These are phyloP conservation scores for Labeo catla DNA, from an alignment of 2,113 vertebrate species.

Conservation along the genomic window DNA sequence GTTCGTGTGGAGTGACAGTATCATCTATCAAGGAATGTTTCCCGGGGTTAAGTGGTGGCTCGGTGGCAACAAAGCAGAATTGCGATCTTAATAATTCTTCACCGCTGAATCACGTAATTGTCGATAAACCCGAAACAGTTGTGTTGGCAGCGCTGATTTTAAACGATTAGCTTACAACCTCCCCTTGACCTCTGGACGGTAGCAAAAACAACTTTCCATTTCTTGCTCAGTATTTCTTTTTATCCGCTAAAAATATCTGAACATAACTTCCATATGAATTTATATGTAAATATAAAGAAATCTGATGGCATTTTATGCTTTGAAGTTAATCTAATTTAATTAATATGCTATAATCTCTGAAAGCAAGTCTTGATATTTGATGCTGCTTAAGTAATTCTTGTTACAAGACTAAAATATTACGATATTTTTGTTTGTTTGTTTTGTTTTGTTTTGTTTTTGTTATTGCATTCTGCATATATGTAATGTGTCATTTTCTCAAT, in stretches of 20 bases:
- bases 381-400: background rate
- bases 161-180: background rate
- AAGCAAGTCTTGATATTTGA: background rate
- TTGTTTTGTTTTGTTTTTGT: too few species aligned
- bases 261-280: too few species aligned
- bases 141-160: background rate
- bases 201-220: background rate
- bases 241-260: too few species aligned
- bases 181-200: background rate
- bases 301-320: too few species aligned
- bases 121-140: background rate
- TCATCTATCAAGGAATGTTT: slow-evolving; percentile 21
- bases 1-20: background rate
- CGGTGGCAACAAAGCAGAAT: background rate
- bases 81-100: slow-evolving; percentile 1
- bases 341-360: background rate
- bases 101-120: background rate
- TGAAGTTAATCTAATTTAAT: too few species aligned
- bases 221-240: background rate
- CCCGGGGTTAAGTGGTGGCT: slow-evolving; percentile 13
- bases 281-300: too few species aligned
- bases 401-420: too few species aligned
- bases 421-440: too few species aligned
- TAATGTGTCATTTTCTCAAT: too few species aligned
- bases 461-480: too few species aligned